phyloP scores from a whole-genome alignment of 1,140 invertebrate genomes.

The Ceratosolen fusciceps region DNA sequence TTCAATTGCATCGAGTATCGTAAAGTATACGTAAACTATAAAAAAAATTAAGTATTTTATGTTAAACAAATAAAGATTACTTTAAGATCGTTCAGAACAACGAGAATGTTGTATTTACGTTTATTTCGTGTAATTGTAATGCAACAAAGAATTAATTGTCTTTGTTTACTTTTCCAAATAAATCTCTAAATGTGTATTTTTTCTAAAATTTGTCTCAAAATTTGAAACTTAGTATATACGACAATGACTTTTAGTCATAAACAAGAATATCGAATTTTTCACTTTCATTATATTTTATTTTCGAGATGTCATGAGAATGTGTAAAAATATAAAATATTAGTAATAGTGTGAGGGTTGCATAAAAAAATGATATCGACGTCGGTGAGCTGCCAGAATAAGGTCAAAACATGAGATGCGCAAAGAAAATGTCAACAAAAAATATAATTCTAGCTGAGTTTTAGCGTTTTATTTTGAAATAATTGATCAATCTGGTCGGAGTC shows the following conservation, averaged over 20 bases:
- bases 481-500: too few relatives aligned
- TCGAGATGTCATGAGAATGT: not conserved
- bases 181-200: not conserved
- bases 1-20: too few relatives aligned
- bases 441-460: not conserved
- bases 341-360: not conserved
- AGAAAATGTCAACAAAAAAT: not conserved
- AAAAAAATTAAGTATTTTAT: too few relatives aligned
- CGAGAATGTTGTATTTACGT: not conserved
- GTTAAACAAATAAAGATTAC: too few relatives aligned
- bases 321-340: not conserved
- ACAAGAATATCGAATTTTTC: not conserved
- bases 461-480: too few relatives aligned
- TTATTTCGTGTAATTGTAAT: not conserved
- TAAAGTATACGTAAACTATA: too few relatives aligned
- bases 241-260: not conserved
- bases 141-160: not conserved
- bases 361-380: slow-evolving; percentile 1
- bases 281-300: not conserved
- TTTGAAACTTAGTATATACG: not conserved
- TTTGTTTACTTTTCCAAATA: not conserved
- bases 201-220: not conserved
- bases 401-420: not conserved
- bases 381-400: not conserved
- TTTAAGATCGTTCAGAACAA: not conserved